phyloP scores from a whole-genome alignment of 2,797 vertebrate species.

The Mormyrops boulengeri region DNA sequence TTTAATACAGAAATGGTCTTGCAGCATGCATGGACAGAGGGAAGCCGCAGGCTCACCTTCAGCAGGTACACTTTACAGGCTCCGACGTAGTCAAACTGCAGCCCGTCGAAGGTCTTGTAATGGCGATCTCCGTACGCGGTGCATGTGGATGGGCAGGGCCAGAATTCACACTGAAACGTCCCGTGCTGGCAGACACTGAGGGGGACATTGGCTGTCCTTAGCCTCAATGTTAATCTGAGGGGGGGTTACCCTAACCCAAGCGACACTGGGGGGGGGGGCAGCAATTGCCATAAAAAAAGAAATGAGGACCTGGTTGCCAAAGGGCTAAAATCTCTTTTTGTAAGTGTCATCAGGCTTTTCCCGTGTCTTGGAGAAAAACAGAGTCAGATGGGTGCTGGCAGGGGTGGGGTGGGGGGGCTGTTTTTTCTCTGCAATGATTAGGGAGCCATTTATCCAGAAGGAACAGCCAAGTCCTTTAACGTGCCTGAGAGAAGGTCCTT shows the following conservation, averaged over 20 bases:
- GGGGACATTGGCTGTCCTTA: slow-evolving; percentile 29
- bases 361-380: slow-evolving; percentile 37
- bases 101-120: slow-evolving; percentile 87
- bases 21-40: background rate
- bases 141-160: slow-evolving; percentile 86
- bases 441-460: slow-evolving; percentile 47
- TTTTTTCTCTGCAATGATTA: slow-evolving; percentile 42
- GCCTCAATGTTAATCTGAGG: background rate
- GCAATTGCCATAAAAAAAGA: slow-evolving; percentile 38
- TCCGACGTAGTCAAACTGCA: slow-evolving; percentile 85
- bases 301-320: slow-evolving; percentile 40
- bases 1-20: background rate
- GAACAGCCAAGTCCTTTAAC: slow-evolving; percentile 37
- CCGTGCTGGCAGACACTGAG: slow-evolving; percentile 80
- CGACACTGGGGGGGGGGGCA: slow-evolving; percentile 26
- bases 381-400: slow-evolving; percentile 26
- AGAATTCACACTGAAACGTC: slow-evolving; percentile 80
- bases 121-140: slow-evolving; percentile 86
- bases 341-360: slow-evolving; percentile 44
- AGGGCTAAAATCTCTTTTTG: slow-evolving; percentile 40
- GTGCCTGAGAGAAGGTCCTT: slow-evolving; percentile 51
- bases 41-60: slow-evolving; percentile 66
- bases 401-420: slow-evolving; percentile 29
- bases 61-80: slow-evolving; percentile 83
- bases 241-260: slow-evolving; percentile 25